A percentile compares a stretch with the other conserved stretches of the same genome.
These are phyloP conservation scores for Papilio aristodemus DNA, from an alignment of 1,140 invertebrate species.

Conservation along the genomic window DNA sequence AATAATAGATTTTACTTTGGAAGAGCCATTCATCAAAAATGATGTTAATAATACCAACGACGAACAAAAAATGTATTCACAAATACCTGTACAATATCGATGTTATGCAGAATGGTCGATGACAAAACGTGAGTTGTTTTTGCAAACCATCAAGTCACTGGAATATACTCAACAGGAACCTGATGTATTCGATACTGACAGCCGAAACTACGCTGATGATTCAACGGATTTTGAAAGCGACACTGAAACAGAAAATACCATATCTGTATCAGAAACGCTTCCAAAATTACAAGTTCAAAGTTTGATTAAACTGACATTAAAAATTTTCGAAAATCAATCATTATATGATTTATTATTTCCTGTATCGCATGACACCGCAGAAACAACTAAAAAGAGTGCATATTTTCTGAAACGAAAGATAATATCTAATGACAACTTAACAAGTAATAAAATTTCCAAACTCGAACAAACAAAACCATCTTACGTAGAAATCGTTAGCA, in stretches of 20 bases:
- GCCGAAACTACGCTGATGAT: constrained; percentile 31
- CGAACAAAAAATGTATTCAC: constrained; percentile 18
- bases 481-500: neutral
- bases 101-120: constrained; percentile 50
- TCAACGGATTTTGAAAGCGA: constrained; percentile 48
- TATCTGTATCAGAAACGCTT: neutral
- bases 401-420: constrained; percentile 38
- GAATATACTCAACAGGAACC: neutral
- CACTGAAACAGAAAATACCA: neutral
- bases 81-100: neutral
- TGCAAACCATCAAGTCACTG: neutral
- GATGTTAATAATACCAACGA: neutral
- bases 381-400: neutral
- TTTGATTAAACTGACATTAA: neutral
- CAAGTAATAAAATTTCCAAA: constrained; percentile 2
- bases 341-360: constrained; percentile 12
- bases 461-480: neutral
- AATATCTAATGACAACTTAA: neutral
- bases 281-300: constrained; percentile 6
- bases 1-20: constrained; percentile 41
- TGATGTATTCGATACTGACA: neutral
- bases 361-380: neutral
- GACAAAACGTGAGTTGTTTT: constrained; percentile 43
- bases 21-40: constrained; percentile 33
- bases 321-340: constrained; percentile 32